Evolutionary conservation across 2,113 vertebrate species (phyloP).

Genomic region (Orientallactaga bullata): DNA sequence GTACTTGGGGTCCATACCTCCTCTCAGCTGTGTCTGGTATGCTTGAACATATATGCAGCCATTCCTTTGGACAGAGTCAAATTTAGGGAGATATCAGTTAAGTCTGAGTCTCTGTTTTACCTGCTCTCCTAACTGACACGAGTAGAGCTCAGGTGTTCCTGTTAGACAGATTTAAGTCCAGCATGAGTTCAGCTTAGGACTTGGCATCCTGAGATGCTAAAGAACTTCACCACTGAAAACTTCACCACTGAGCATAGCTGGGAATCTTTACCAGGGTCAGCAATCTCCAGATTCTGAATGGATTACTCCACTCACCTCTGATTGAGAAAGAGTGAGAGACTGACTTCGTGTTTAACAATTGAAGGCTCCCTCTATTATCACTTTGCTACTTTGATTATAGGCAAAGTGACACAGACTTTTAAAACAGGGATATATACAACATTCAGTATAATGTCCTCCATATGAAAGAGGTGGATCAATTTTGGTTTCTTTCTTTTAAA

Average conservation of each 20-base stretch:
- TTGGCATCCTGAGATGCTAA: slow-evolving; percentile 19
- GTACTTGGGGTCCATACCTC: neutral
- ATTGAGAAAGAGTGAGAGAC: slow-evolving; percentile 8
- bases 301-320: slow-evolving; percentile 11
- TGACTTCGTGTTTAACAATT: neutral
- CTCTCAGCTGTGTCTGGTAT: neutral
- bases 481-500: slow-evolving; percentile 57
- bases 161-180: neutral
- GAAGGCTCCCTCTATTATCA: neutral
- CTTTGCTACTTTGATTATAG: slow-evolving; percentile 23
- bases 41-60: neutral
- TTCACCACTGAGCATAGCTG: slow-evolving; percentile 20
- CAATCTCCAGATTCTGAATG: slow-evolving; percentile 7
- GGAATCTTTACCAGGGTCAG: neutral
- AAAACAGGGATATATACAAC: neutral
- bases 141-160: neutral
- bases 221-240: slow-evolving; percentile 19
- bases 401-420: slow-evolving; percentile 40
- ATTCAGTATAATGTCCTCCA: slow-evolving; percentile 11
- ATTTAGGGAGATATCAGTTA: neutral
- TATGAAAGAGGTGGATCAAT: neutral
- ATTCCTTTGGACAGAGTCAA: neutral
- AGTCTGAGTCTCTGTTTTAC: slow-evolving; percentile 11
- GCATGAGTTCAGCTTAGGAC: slow-evolving; percentile 33
- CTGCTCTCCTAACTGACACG: neutral